These are phyloP conservation scores for Caracal caracal DNA, from an alignment of 2,113 vertebrate species.

Conservation along the genomic window DNA sequence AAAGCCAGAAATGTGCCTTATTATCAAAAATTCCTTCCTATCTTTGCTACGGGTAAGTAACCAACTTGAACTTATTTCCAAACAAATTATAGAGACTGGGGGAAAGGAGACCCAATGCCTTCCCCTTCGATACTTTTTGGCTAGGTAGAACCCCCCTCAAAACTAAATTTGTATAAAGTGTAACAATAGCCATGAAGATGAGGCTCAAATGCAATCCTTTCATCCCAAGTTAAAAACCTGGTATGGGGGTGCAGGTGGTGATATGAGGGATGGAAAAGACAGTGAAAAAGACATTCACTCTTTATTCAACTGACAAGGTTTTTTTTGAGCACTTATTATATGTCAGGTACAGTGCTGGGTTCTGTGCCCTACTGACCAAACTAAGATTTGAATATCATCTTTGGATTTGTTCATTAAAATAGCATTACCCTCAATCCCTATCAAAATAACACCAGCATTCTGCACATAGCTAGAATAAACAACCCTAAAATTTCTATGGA, in stretches of 20 bases:
- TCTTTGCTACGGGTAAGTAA: neutral
- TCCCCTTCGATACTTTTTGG: neutral
- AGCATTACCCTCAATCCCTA: neutral
- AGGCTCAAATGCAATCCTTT: neutral
- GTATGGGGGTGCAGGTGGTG: neutral
- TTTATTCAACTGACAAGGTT: neutral
- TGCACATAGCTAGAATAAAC: too few species aligned
- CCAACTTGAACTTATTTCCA: neutral
- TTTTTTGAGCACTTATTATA: neutral
- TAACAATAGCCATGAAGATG: neutral
- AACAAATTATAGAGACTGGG: neutral
- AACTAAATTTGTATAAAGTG: neutral
- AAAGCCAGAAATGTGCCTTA: neutral
- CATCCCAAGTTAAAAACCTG: neutral
- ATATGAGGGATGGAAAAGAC: neutral
- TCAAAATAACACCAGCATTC: too few species aligned
- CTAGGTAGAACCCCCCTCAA: neutral
- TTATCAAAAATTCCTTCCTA: conserved; percentile 2
- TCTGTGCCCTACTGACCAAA: neutral
- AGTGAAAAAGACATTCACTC: neutral
- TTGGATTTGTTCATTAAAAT: neutral
- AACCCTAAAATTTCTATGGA: too few species aligned
- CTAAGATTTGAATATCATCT: neutral
- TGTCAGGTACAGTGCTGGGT: neutral
- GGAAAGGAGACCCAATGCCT: neutral